Evolutionary conservation across 2,797 vertebrate species (phyloP), one percentile per base, ranked within the genome.

Genomic region (Petrocephalus schoutedeni): DNA sequence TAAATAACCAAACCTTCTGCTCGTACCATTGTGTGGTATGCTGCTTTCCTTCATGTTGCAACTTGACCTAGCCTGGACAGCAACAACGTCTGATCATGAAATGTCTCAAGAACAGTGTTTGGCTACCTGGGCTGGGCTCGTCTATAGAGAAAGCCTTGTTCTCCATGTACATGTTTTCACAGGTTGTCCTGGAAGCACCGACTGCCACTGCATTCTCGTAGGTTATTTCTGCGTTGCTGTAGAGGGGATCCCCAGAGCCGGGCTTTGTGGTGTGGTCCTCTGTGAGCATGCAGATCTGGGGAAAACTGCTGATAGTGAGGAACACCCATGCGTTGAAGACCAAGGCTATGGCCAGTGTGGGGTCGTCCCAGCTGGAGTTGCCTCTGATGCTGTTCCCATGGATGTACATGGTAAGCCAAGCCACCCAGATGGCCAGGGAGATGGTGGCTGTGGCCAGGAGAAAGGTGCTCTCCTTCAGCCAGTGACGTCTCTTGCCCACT

Each of bases 61-160:
- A 23, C 64, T 71, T 71, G 28, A 71, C 67, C 67, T 36, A 71
- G 28, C 36, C 67, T 71, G 67, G 5, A 71, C 67, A 71, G 67
- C 67, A 41, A 32, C 67, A 41, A 36, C 19, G 2, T 80, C 74
- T 80, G 2, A 80, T 45, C 71, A 49, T 71, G 14, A 71, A 71
- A 71, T 71, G 67, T 5, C 67, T 71, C 6, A 80, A 80, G 74
- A 21, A 28, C 1, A 10, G 85, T 36, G 54, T 41, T 57, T 41
- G 32, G 92, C 71, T 94, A 99, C 98, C 97, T 85, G 95, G 84
- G 88, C 93, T 94, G 0, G 96, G 94, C 87, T 98, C 97, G 0
- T 98, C 97, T 96, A 97, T 95, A 14, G 96, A 95, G 91, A 98
- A 98, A 0, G 97, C 97, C 91, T 96, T 97, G 93, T 99, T 98